Base-by-base conservation (phyloP, 2,113 vertebrate genomes). In the Calyptomena viridis region DNA sequence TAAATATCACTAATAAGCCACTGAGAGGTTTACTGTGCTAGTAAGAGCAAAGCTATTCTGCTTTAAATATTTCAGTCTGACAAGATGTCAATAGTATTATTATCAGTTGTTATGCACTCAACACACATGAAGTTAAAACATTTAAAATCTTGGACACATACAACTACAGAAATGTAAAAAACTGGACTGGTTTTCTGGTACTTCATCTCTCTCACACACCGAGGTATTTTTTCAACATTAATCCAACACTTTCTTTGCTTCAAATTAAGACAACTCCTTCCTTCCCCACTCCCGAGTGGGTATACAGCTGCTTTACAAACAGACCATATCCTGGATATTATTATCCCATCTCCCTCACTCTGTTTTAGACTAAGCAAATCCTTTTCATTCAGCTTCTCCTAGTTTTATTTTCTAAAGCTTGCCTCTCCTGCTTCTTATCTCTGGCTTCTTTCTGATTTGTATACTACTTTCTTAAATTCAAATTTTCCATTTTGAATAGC, bases 21-120 rank as follows among this genome's bases (percentile, higher is more conserved):
- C 33, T 88, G 74, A 94, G 40, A 93, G 53, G 56, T 93, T 97
- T 97, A 64, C 79, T 84, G 60, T 59, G 77, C 56, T 49, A 78
- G 46, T 30, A 73, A 83, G 71, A 87, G 93, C 33, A 94, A 71
- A 94, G 60, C 17, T 91, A 74, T 84, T 90, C 91, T 92, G 53
- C 6, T 28, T 86, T 39, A 75, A 92, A 81, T n/a, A 42, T 59
- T 88, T 87, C 44, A 77, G 44, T 52, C 56, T 53, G 62, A 89
- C 85, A 96, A 89, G 85, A 90, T 50, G 71, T 58, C 71, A 90
- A 23, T 7, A 74, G 14, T n/a, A n/a, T 30, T 56, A 78, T 58
- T 46, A 60, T 75, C 30, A 44, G 17, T 56, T 66, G 24, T 80
- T 62, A 92, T 17, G 55, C 28, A 68, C 40, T 69, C 28, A 15